phyloP scores from a whole-genome alignment of 2,888 invertebrate species.

The Neoascia interrupta region DNA sequence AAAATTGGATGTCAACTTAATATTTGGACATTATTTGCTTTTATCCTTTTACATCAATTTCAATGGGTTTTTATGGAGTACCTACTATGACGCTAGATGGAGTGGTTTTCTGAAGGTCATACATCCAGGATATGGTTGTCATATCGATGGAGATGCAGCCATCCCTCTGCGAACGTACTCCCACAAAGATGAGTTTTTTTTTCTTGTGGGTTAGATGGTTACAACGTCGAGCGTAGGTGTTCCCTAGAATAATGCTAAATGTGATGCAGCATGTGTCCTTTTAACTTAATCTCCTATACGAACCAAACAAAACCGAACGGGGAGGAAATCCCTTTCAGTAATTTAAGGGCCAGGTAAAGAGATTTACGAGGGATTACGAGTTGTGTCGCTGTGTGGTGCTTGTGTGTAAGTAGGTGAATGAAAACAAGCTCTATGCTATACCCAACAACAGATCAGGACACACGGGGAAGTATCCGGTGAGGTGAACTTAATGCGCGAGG shows the following conservation, averaged over 20 bases:
- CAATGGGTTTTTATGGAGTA: conserved; percentile 59
- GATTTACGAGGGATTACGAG: conserved; percentile 65
- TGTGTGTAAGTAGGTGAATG: conserved; percentile 27
- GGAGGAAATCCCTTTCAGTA: conserved; percentile 62
- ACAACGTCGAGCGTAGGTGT: background rate
- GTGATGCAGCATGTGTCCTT: conserved; percentile 68
- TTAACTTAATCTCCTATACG: conserved; percentile 62
- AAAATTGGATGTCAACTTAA: conserved; percentile 66
- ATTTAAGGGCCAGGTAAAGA: conserved; percentile 66
- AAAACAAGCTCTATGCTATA: conserved; percentile 19
- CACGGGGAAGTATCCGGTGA: background rate
- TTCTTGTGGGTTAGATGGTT: background rate
- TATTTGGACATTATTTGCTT: conserved; percentile 69
- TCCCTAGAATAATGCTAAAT: conserved; percentile 48
- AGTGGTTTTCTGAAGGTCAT: conserved; percentile 43
- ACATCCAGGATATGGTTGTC: conserved; percentile 22
- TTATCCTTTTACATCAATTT: conserved; percentile 67
- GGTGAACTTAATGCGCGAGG: conserved; percentile 34
- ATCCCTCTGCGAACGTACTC: too few species aligned
- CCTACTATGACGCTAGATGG: conserved; percentile 10
- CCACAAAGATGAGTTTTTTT: too few species aligned
- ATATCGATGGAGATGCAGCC: conserved; percentile 54
- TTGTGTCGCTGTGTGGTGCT: conserved; percentile 28
- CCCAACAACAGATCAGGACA: conserved; percentile 2
- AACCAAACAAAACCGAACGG: conserved; percentile 48